Percentiles rank a stretch among this genome's conserved stretches.
phyloP scores from a whole-genome alignment of 2,888 invertebrate species.

The Hyles lineata region DNA sequence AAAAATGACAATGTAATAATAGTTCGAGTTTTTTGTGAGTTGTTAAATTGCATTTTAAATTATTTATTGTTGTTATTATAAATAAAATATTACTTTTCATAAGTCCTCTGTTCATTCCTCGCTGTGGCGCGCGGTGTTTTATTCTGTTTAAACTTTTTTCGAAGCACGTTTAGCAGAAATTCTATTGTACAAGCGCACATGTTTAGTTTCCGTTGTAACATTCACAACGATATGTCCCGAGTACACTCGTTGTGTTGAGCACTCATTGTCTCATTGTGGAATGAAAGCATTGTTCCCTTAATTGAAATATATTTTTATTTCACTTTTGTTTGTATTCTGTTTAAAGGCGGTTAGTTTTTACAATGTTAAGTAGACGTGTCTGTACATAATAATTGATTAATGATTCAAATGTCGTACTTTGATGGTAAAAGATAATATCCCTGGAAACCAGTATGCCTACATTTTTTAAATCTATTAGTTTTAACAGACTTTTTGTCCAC shows the following conservation, averaged over 20 bases:
- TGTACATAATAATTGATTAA: not conserved
- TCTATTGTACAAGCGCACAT: conserved; percentile 21
- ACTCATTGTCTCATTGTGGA: conserved; percentile 14
- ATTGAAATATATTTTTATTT: conserved; percentile 4
- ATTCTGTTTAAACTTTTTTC: conserved; percentile 18
- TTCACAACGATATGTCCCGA: conserved; percentile 5
- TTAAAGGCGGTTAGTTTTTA: not conserved
- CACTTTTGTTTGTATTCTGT: not conserved
- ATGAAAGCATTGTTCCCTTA: not conserved
- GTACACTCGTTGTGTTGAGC: conserved; percentile 8
- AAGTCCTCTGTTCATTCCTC: not conserved
- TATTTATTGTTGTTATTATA: not conserved
- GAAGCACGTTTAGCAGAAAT: conserved; percentile 22
- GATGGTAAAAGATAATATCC: too few relatives aligned
- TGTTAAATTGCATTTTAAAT: too few relatives aligned
- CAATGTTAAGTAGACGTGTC: too few relatives aligned
- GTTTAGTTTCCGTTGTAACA: conserved; percentile 18
- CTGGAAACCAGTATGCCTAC: too few relatives aligned
- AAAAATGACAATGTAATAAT: too few relatives aligned
- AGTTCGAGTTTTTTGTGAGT: too few relatives aligned
- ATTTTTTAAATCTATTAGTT: too few relatives aligned
- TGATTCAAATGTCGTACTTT: not conserved
- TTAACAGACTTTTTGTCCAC: too few relatives aligned
- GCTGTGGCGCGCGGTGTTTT: conserved; percentile 5
- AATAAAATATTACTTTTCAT: not conserved